A percentile compares a stretch with the other conserved stretches of the same genome.
Conservation (phyloP, 2,797 vertebrate genomes). For the Carcharodon carcharias region DNA sequence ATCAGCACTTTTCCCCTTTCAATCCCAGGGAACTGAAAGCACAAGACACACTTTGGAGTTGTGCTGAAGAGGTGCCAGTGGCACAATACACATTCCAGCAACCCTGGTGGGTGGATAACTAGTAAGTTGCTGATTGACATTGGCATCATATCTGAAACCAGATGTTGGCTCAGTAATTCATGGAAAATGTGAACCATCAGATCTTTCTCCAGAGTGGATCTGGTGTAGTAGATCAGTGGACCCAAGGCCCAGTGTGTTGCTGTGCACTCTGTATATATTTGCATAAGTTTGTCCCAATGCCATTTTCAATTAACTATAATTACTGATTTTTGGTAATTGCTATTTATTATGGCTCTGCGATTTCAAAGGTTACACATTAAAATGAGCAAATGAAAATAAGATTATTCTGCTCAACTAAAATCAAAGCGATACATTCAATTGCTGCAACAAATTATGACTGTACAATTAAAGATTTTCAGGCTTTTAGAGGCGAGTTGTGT, state of each 20-base stretch:
- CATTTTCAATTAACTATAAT: not conserved
- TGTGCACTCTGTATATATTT: not conserved
- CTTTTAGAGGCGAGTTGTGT: not conserved
- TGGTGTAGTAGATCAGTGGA: not conserved
- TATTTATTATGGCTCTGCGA: not conserved
- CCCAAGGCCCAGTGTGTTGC: not conserved
- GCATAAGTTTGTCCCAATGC: not conserved
- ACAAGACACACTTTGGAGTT: not conserved
- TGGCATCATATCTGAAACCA: not conserved
- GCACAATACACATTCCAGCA: not conserved
- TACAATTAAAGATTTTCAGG: not conserved
- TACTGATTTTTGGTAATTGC: not conserved
- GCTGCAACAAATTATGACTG: not conserved
- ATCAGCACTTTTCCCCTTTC: not conserved
- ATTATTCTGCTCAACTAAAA: not conserved
- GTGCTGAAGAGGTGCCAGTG: not conserved
- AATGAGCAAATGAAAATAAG: not conserved
- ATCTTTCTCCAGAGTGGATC: not conserved
- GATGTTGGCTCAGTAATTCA: not conserved
- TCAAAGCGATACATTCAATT: not conserved
- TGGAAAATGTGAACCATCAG: not conserved
- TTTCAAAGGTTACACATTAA: not conserved
- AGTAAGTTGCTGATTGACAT: not conserved
- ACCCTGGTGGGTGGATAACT: not conserved
- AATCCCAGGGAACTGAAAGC: not conserved